Base-by-base conservation (phyloP, 2,113 vertebrate genomes). In the Promerops cafer region DNA sequence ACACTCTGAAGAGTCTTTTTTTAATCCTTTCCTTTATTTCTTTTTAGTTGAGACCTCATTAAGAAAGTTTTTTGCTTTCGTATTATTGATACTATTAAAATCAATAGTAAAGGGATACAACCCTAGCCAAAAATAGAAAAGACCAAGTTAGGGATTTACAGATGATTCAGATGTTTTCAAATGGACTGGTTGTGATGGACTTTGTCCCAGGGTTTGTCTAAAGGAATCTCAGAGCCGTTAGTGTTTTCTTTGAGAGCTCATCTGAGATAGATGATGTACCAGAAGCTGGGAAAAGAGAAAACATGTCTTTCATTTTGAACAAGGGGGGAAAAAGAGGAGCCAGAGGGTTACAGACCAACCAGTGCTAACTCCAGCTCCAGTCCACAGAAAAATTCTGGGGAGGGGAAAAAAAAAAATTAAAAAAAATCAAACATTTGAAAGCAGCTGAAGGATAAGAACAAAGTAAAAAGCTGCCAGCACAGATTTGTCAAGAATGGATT, bases 371-470 rank as follows among this genome's bases (percentile, higher is more conserved):
- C 74, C 18, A 70, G 79, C 59, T 80, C 57, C 11, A 70, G 86
- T 77, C 72, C 80, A 52, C 56, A 47, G 60, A 84, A 93, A 65
- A 81, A 78, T 66, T 89, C 37, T 31, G 28, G 23, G 39, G 15
- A 3, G 13, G 39, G 37, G 27, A 16, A 26, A 30, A 61, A 49
- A 63, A 52, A 24, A 9, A 53, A 16, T 39, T 26, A 24, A 17
- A 45, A 68, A 49, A 49, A 68, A 71, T 37, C n/a, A 72, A 70
- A 91, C 10, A 63, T 75, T 93, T 91, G 56, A 95, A 94, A 86
- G 37, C 53, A 86, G 27, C n/a, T 96, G 92, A 94, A 95, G 49
- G 63, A 72, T 90, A 90, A 82, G 33, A 88, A 90, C 93, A 76
- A 90, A 82, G 76, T 79, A 33, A 93, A 91, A 91, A 90, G 69